phyloP scores from a whole-genome alignment of 2,888 invertebrate species.

The Drosophila stalkeri region DNA sequence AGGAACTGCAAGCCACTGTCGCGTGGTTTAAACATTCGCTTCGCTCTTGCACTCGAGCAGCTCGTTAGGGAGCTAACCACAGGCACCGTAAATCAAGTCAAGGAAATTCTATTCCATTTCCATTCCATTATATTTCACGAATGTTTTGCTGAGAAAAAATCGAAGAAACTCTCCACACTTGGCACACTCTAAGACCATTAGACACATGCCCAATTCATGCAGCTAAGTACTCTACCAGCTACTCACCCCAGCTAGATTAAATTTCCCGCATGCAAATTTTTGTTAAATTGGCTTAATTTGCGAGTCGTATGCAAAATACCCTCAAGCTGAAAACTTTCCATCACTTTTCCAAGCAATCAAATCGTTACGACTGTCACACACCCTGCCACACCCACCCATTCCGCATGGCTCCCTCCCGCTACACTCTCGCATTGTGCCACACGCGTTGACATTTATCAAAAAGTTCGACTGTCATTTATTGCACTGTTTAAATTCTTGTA shows the following conservation, averaged over 20 bases:
- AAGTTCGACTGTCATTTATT: constrained; percentile 72
- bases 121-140: constrained; percentile 4
- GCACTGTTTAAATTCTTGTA: constrained; percentile 60
- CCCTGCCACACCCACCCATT: constrained; percentile 14
- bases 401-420: neutral
- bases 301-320: constrained; percentile 42
- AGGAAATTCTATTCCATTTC: constrained; percentile 63
- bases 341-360: constrained; percentile 72
- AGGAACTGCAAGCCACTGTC: constrained; percentile 38
- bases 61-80: constrained; percentile 50
- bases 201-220: constrained; percentile 22
- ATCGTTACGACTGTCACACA: constrained; percentile 51
- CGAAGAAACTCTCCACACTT: neutral
- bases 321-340: constrained; percentile 46
- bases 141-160: neutral
- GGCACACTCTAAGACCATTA: constrained; percentile 23
- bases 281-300: constrained; percentile 71
- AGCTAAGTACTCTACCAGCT: constrained; percentile 24
- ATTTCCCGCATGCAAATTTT: constrained; percentile 38
- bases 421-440: constrained; percentile 18
- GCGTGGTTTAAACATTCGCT: constrained; percentile 13
- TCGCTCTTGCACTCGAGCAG: constrained; percentile 33
- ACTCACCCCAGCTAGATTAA: constrained; percentile 5
- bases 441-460: constrained; percentile 75
- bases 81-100: constrained; percentile 52